A percentile compares a stretch with the other conserved stretches of the same genome.
phyloP scores from a whole-genome alignment of 1,140 invertebrate species.

The Trichonephila clavata region DNA sequence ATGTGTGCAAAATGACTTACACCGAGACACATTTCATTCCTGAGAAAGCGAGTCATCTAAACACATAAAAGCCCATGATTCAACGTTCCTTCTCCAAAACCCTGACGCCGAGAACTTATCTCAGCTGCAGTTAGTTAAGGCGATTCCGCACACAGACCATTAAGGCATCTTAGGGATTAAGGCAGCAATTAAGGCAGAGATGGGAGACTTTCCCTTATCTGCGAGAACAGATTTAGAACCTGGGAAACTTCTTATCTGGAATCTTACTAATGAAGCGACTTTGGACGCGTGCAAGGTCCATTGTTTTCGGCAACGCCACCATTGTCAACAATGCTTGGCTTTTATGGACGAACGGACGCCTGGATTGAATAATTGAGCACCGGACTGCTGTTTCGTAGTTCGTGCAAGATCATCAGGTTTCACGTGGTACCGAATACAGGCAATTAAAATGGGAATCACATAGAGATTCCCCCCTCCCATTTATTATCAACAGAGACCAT shows the following conservation, averaged over 20 bases:
- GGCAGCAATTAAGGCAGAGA: not conserved
- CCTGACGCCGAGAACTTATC: not conserved
- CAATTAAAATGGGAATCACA: too few relatives aligned
- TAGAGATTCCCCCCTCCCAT: too few relatives aligned
- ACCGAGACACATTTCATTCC: too few relatives aligned
- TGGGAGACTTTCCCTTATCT: not conserved
- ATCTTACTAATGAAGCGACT: not conserved
- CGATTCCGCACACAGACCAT: not conserved
- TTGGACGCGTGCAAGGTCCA: not conserved
- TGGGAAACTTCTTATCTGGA: not conserved
- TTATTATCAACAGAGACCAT: too few relatives aligned
- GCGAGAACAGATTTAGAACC: not conserved
- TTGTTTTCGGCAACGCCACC: not conserved
- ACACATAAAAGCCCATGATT: too few relatives aligned
- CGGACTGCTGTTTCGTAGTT: not conserved
- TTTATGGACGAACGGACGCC: not conserved
- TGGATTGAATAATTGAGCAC: not conserved
- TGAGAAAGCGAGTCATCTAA: too few relatives aligned
- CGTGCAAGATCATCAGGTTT: not conserved
- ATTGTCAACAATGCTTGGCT: not conserved
- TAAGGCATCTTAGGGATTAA: constrained; percentile 4
- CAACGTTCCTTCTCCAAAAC: too few relatives aligned
- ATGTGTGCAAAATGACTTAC: too few relatives aligned
- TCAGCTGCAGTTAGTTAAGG: not conserved
- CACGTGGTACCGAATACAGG: too few relatives aligned